phyloP scores from a whole-genome alignment of 2,797 vertebrate species.

The Petrocephalus schoutedeni region DNA sequence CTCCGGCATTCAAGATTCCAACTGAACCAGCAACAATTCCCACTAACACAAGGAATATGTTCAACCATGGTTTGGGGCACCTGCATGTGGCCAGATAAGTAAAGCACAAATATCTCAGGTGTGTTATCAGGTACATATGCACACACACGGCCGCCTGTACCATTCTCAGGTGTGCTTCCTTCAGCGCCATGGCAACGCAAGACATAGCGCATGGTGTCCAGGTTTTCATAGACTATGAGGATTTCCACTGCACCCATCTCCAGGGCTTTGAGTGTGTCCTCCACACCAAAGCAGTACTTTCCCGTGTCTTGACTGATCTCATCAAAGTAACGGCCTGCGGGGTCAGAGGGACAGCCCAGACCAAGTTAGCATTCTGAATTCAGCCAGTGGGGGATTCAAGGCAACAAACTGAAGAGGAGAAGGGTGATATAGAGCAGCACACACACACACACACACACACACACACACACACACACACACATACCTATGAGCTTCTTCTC shows the following conservation, averaged over 20 bases:
- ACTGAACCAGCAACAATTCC: background rate
- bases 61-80: too few species aligned
- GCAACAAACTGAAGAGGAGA: background rate
- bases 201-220: slow-evolving; percentile 84
- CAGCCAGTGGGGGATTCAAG: background rate
- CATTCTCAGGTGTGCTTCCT: slow-evolving; percentile 51
- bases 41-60: too few species aligned
- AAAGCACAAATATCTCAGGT: background rate
- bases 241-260: slow-evolving; percentile 87
- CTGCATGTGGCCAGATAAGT: background rate
- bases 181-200: slow-evolving; percentile 78
- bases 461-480: background rate
- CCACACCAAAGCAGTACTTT: slow-evolving; percentile 83
- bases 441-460: background rate
- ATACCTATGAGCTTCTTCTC: slow-evolving; percentile 68
- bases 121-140: background rate
- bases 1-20: background rate
- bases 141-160: background rate
- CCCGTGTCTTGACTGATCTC: slow-evolving; percentile 85
- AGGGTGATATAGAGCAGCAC: background rate
- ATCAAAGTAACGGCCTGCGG: slow-evolving; percentile 77
- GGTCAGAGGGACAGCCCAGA: background rate
- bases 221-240: slow-evolving; percentile 81
- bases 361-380: background rate
- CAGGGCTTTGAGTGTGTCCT: slow-evolving; percentile 80